Evolutionary conservation across 2,797 vertebrate species (phyloP), one percentile per base, ranked within the genome.

Genomic region (Neosalanx taihuensis): DNA sequence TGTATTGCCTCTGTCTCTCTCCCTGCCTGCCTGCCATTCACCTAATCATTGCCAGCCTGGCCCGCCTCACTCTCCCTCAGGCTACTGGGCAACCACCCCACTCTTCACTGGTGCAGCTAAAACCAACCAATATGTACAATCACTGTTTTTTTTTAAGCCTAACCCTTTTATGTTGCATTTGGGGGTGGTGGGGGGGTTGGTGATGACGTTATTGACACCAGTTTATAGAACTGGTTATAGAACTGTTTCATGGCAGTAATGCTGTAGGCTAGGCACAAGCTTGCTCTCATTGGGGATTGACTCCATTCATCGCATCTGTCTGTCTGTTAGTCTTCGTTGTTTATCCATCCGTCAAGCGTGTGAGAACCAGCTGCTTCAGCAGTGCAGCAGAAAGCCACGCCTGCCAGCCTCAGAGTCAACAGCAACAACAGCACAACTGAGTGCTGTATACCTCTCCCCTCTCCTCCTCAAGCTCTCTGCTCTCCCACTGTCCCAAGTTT

Each of bases 151-250:
- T 26, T 26, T 26, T 26, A 26, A 26, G 23, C 23, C 23, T 26
- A 26, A 26, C 23, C 23, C 23, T 26, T 9, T 41, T 41, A 6
- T 41, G 81, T 80, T 66, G 75, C 77, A 85, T 65, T 67, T 71
- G 23, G 6, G 46, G 77, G 83, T 46, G 70, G 72, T 65, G 73
- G 67, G 63, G 56, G 18, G 72, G 79, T 72, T 64, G 23, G 23
- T 26, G 23, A 57, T 20, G 66, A 57, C 41, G 20, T 20, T 20
- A 64, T 41, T 12, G 20, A 58, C 35, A 7, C 57, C 0, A 33
- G 83, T 77, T 81, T 83, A 74, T 23, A 66, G 74, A 80, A 78
- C 64, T 82, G 85, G 86, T 87, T 83, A 83, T 75, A 72, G 75
- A 72, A 72, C 76, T 76, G 64, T 35, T 82, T 83, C 79, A 77